Evolutionary conservation across 2,888 invertebrate genomes (phyloP).

Genomic region (Meliscaeva auricollis): DNA sequence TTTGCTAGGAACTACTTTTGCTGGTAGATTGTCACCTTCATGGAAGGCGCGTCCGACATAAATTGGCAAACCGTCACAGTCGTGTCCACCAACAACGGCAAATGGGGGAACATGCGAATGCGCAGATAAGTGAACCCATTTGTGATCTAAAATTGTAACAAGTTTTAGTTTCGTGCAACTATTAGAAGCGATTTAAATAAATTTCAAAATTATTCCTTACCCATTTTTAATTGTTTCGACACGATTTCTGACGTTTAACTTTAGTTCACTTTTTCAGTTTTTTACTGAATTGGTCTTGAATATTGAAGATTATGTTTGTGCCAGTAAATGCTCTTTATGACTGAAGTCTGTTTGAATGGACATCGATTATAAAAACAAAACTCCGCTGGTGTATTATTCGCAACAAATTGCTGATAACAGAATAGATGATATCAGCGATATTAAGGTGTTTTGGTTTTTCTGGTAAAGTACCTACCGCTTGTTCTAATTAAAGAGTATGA

Average conservation of each 20-base stretch:
- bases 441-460: too few species aligned
- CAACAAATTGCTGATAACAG: background rate
- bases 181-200: background rate
- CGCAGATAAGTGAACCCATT: constrained; percentile 81
- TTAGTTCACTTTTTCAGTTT: too few species aligned
- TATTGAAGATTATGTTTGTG: background rate
- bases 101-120: constrained; percentile 80
- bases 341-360: background rate
- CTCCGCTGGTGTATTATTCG: background rate
- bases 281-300: too few species aligned
- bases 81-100: constrained; percentile 83
- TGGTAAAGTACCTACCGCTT: too few species aligned
- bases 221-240: too few species aligned
- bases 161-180: background rate
- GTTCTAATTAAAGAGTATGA: too few species aligned
- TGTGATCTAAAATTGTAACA: constrained; percentile 79
- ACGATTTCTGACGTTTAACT: too few species aligned
- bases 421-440: background rate
- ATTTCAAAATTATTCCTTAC: background rate
- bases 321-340: background rate
- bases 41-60: constrained; percentile 85
- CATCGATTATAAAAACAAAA: background rate
- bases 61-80: constrained; percentile 82
- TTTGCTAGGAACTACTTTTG: constrained; percentile 86
- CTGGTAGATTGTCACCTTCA: constrained; percentile 87